Evolutionary conservation across 2,888 invertebrate genomes (phyloP).

Genomic region (Helicoverpa assulta): DNA sequence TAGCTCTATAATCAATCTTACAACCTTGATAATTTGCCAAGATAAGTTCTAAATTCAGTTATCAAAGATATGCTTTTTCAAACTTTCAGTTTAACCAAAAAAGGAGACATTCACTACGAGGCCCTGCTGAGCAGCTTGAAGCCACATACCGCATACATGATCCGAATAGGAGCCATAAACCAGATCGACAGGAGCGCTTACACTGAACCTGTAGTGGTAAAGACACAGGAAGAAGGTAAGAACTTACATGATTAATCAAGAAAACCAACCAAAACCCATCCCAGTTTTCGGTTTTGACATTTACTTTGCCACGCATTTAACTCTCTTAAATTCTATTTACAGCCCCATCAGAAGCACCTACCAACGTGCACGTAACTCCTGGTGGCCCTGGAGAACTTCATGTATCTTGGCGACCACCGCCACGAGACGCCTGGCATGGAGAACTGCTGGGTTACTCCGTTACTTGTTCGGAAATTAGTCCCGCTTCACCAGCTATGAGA

Average conservation of each 20-base stretch:
- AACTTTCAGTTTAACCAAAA: constrained; percentile 79
- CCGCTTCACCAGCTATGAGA: constrained; percentile 78
- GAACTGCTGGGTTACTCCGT: constrained; percentile 93
- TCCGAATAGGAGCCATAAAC: constrained; percentile 95
- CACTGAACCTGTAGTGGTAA: constrained; percentile 94
- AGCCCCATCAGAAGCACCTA: constrained; percentile 93
- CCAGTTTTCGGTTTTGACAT: neutral
- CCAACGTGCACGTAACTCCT: constrained; percentile 92
- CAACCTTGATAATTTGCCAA: neutral
- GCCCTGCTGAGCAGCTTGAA: constrained; percentile 89
- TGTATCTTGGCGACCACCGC: constrained; percentile 94
- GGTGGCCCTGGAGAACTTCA: constrained; percentile 93
- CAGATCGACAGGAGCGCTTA: constrained; percentile 95
- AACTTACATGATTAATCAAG: neutral
- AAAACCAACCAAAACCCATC: neutral
- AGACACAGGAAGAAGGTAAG: constrained; percentile 95
- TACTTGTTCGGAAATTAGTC: constrained; percentile 92
- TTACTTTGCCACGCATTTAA: neutral
- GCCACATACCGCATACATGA: constrained; percentile 95
- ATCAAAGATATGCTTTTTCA: neutral
- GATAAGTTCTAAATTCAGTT: neutral
- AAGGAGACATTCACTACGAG: constrained; percentile 86
- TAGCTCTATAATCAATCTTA: neutral
- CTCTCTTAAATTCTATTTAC: constrained; percentile 22
- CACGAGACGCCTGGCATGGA: constrained; percentile 93